Evolutionary conservation across 2,888 invertebrate genomes (phyloP), one percentile per base, ranked within the genome.

Genomic region (Gastracanthus pulcherrimus): DNA sequence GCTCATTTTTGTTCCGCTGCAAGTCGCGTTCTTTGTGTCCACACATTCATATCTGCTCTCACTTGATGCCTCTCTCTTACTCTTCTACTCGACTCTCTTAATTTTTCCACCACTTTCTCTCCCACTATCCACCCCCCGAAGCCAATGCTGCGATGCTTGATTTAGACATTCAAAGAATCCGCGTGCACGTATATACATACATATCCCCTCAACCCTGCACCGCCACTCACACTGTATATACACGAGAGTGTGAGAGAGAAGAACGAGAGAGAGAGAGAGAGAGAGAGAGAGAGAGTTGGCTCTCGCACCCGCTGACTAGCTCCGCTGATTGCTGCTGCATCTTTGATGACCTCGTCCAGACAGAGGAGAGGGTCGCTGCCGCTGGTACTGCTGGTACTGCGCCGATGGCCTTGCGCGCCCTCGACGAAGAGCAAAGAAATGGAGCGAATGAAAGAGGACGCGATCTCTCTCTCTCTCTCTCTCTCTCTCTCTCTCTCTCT

Each of bases 271-370:
- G 26, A 55, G 26, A n/a, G 13, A 26, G 26, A 55, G 55, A 19
- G 6, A 70, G 38, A 19, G 34, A 29, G 55, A 78, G 83, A 77
- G 77, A 80, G 41, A 71, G 86, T 87, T 86, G 84, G 87, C 86
- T 87, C 86, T 88, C 87, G 85, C 87, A 88, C 86, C 87, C 88
- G 87, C 86, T 87, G 90, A 90, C 89, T 89, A 89, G 90, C 89
- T 88, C 85, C 87, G 89, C 89, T 91, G 91, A 91, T 91, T 91
- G 91, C 91, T 91, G 89, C 84, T 91, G 90, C 91, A 91, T 91
- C 89, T 91, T 91, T 91, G 90, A 91, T 91, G 91, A 91, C 88
- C 89, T 88, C 89, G 88, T 87, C 90, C 90, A 90, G 90, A 90
- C 90, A 86, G 87, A 85, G 86, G 83, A 86, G 78, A 69, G 78